Evolutionary conservation across 2,888 invertebrate species (phyloP).

Genomic region (Epinotia brunnichana): DNA sequence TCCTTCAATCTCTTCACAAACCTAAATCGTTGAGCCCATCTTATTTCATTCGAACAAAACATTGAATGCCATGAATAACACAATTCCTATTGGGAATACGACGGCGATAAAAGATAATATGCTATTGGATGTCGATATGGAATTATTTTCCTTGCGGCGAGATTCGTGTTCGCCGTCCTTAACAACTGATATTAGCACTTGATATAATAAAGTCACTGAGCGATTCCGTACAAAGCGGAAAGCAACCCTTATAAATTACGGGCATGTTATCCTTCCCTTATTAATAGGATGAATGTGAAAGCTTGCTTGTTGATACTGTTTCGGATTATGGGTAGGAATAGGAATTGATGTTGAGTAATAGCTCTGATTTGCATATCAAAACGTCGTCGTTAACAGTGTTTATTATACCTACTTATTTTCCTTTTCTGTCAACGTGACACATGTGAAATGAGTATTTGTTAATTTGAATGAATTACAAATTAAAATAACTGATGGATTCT

Average conservation of each 20-base stretch:
- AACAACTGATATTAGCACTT: slow-evolving; percentile 43
- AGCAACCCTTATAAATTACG: slow-evolving; percentile 42
- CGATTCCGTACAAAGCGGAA: slow-evolving; percentile 37
- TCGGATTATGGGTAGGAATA: slow-evolving; percentile 9
- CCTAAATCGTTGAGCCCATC: slow-evolving; percentile 22
- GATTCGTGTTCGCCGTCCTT: slow-evolving; percentile 36
- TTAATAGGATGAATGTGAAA: slow-evolving; percentile 36
- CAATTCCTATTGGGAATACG: slow-evolving; percentile 31
- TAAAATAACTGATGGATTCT: too few relatives aligned
- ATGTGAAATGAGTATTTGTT: too few relatives aligned
- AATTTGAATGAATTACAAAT: too few relatives aligned
- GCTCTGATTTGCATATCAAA: slow-evolving; percentile 13
- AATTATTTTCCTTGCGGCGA: slow-evolving; percentile 40
- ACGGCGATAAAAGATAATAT: slow-evolving; percentile 42
- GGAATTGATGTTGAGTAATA: slow-evolving; percentile 22
- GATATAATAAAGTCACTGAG: slow-evolving; percentile 44
- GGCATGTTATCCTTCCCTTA: slow-evolving; percentile 36
- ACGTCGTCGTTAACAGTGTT: not conserved
- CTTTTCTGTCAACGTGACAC: too few relatives aligned
- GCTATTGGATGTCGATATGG: slow-evolving; percentile 40
- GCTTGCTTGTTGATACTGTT: slow-evolving; percentile 30
- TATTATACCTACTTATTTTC: too few relatives aligned
- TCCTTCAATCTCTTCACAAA: slow-evolving; percentile 1
- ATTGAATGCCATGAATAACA: slow-evolving; percentile 34
- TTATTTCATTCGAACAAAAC: slow-evolving; percentile 41